Evolutionary conservation across 2,113 vertebrate species (phyloP).

Genomic region (Poecile atricapillus): DNA sequence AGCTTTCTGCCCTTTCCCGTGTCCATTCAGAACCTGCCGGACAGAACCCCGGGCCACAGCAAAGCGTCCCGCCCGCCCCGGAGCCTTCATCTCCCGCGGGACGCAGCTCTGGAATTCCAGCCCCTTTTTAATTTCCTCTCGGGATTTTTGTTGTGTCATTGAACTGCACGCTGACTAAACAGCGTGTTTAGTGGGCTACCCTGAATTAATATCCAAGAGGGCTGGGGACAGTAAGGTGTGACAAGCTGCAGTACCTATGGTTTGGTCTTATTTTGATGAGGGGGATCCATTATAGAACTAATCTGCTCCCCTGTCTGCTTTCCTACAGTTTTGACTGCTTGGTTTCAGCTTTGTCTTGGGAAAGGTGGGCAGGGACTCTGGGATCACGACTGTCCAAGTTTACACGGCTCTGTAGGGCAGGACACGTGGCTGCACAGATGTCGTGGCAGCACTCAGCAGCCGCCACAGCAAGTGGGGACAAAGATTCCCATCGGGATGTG

Average conservation of each 20-base stretch:
- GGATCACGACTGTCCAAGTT: not conserved
- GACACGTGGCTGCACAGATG: not conserved
- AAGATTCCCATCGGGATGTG: not conserved
- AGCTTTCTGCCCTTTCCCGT: not conserved
- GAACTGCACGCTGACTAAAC: not conserved
- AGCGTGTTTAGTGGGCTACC: not conserved
- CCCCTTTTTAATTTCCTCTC: not conserved
- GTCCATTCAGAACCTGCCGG: rapidly evolving
- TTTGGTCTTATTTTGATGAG: not conserved
- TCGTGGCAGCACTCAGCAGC: not conserved
- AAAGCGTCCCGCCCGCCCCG: rapidly evolving
- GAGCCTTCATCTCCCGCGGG: not conserved
- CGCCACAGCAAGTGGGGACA: rapidly evolving
- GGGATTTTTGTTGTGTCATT: not conserved
- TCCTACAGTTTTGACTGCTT: rapidly evolving
- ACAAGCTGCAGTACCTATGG: not conserved
- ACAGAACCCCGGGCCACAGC: not conserved
- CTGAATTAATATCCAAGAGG: not conserved
- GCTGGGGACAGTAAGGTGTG: not conserved
- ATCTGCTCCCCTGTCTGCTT: not conserved
- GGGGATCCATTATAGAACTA: not conserved
- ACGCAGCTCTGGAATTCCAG: not conserved
- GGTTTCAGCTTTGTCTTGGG: not conserved
- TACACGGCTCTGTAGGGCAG: rapidly evolving
- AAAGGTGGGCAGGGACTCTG: not conserved